A percentile compares a stretch with the other conserved stretches of the same genome.
These are phyloP conservation scores for Zapornia atra DNA, from an alignment of 2,113 vertebrate species.

Conservation along the genomic window DNA sequence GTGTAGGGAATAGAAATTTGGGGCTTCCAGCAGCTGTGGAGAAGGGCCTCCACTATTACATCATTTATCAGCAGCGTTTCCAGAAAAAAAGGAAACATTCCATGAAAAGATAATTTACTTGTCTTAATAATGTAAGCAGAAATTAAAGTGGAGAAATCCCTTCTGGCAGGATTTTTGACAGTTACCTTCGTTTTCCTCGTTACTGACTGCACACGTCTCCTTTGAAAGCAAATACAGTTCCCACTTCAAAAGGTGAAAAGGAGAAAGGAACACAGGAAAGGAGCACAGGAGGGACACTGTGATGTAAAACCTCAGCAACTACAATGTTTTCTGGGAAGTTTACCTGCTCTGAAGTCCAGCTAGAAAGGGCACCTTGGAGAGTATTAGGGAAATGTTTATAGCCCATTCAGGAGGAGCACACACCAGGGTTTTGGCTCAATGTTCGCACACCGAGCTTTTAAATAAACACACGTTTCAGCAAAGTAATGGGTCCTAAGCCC, in stretches of 20 bases:
- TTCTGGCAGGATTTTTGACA: slow-evolving; percentile 64
- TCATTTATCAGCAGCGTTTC: slow-evolving; percentile 47
- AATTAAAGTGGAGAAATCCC: slow-evolving; percentile 64
- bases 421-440: background rate
- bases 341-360: slow-evolving; percentile 35
- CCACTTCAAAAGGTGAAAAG: slow-evolving; percentile 21
- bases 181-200: slow-evolving; percentile 32
- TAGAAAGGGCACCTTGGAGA: slow-evolving; percentile 22
- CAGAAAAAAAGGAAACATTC: slow-evolving; percentile 64
- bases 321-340: slow-evolving; percentile 35
- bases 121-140: slow-evolving; percentile 65
- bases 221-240: slow-evolving; percentile 52
- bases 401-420: background rate
- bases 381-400: slow-evolving; percentile 16
- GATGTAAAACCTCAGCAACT: slow-evolving; percentile 1
- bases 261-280: background rate
- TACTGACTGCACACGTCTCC: slow-evolving; percentile 5
- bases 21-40: slow-evolving; percentile 3
- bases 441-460: background rate
- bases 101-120: slow-evolving; percentile 72
- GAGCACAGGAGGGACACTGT: background rate
- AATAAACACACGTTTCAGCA: background rate
- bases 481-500: background rate
- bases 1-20: slow-evolving; percentile 33
- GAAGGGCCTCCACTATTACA: slow-evolving; percentile 38